phyloP scores from a whole-genome alignment of 1,140 invertebrate species.

The Nasonia vitripennis region DNA sequence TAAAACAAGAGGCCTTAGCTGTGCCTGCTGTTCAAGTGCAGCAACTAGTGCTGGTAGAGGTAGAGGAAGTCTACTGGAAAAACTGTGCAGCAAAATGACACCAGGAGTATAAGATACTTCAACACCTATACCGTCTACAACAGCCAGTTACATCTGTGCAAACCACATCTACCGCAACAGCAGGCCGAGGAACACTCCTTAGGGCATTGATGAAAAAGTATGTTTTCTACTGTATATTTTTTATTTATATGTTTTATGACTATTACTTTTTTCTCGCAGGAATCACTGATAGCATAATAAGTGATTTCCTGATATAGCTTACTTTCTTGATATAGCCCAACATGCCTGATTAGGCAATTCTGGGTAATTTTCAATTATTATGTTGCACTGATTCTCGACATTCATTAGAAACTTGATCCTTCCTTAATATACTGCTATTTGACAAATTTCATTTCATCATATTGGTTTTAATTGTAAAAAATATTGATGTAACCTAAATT shows the following conservation, averaged over 20 bases:
- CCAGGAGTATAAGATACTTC: background rate
- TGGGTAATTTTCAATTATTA: no score
- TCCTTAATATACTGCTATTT: background rate
- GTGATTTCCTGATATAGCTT: no score
- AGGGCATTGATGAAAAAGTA: constrained; percentile 13
- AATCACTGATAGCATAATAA: no score
- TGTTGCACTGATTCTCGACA: background rate
- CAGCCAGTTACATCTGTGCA: background rate
- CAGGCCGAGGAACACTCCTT: constrained; percentile 42
- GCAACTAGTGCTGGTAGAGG: background rate
- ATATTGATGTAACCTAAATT: no score
- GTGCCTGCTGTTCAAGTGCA: background rate
- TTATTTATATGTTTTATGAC: no score
- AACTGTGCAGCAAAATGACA: background rate
- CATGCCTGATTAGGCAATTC: background rate
- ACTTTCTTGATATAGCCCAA: background rate
- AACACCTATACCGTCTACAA: background rate
- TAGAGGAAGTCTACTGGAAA: constrained; percentile 35
- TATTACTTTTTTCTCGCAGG: no score
- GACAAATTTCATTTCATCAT: background rate
- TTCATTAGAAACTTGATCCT: background rate
- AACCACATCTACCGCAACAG: no score
- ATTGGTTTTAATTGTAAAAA: background rate
- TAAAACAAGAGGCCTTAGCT: background rate
- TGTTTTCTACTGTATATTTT: background rate